Percentiles rank a stretch among this genome's conserved stretches.
phyloP scores from a whole-genome alignment of 1,140 invertebrate species.

The Manduca sexta region DNA sequence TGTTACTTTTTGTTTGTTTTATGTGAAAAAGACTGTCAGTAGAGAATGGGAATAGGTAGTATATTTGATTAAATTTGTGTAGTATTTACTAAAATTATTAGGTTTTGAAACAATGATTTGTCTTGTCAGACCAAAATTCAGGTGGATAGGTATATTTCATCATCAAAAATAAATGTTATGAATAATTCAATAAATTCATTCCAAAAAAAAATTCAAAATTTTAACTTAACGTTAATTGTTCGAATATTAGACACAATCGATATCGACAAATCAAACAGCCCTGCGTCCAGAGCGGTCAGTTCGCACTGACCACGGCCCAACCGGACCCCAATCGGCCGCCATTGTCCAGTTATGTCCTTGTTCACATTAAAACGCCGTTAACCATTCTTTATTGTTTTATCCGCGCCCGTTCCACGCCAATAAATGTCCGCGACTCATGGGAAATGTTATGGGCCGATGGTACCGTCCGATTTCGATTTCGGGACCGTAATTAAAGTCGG shows the following conservation, averaged over 20 bases:
- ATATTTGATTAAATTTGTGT: no score
- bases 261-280: conserved; percentile 3
- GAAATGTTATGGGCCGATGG: conserved; percentile 39
- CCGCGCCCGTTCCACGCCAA: conserved; percentile 43
- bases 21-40: no score
- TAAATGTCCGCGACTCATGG: conserved; percentile 61
- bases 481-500: conserved; percentile 43
- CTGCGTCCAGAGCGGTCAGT: conserved; percentile 36
- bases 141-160: no score
- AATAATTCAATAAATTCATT: no score
- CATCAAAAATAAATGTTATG: no score
- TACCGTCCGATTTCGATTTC: conserved; percentile 43
- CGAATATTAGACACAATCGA: neutral
- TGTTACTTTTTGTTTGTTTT: no score
- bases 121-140: no score
- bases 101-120: no score
- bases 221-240: no score
- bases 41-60: no score
- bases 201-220: no score
- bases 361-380: conserved; percentile 69
- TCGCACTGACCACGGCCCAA: conserved; percentile 43
- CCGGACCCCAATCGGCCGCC: conserved; percentile 46
- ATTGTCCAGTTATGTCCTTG: conserved; percentile 62
- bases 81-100: no score
- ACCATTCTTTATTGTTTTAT: conserved; percentile 72